Evolutionary conservation across 1,140 invertebrate species (phyloP).

Genomic region (Bombus impatiens): DNA sequence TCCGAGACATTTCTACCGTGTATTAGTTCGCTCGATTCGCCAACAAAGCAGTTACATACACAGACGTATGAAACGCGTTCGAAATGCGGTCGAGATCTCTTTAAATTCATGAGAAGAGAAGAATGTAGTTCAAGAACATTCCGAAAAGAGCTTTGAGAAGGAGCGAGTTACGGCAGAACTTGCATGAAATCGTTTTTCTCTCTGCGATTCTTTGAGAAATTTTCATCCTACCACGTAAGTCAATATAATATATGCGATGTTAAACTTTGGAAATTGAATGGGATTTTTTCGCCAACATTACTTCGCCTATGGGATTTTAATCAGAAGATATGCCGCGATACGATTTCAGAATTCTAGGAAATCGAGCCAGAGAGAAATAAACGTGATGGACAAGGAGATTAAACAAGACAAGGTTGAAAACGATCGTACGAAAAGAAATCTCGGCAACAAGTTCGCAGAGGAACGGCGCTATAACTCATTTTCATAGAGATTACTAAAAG

Average conservation of each 20-base stretch:
- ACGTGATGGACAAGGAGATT: neutral
- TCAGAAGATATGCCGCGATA: too few species aligned
- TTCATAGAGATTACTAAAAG: neutral
- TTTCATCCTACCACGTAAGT: neutral
- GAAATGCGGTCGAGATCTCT: conserved; percentile 56
- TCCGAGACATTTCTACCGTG: neutral
- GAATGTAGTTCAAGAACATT: conserved; percentile 48
- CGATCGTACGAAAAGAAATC: neutral
- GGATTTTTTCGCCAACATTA: neutral
- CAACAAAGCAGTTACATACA: conserved; percentile 15
- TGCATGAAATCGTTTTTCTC: conserved; percentile 1
- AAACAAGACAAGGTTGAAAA: neutral
- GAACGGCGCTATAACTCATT: neutral
- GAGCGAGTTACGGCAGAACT: neutral
- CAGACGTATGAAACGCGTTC: neutral
- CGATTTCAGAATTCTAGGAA: neutral
- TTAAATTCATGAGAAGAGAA: conserved; percentile 59
- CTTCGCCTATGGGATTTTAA: too few species aligned
- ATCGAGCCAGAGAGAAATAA: neutral
- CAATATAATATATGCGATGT: neutral
- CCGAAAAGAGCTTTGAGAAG: conserved; percentile 2
- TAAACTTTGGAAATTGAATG: neutral
- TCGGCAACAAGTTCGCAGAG: neutral
- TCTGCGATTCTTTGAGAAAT: neutral
- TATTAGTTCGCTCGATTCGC: conserved; percentile 38